Percentiles rank a stretch among this genome's conserved stretches.
Evolutionary conservation across 2,797 vertebrate genomes (phyloP).

Genomic region (Phalloptychus januarius): DNA sequence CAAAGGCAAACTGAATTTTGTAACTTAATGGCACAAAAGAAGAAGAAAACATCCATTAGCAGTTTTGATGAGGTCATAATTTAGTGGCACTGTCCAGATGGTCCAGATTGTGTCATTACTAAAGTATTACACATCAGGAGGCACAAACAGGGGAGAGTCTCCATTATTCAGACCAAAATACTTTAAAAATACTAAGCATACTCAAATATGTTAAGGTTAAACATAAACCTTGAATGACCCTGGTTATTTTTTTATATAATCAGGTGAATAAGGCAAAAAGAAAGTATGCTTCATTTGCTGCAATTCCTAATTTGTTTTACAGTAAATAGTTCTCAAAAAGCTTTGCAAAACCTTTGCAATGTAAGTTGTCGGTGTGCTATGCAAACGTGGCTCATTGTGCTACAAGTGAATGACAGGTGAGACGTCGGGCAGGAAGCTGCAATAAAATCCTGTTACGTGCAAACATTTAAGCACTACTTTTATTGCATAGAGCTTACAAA

Average conservation of each 20-base stretch:
- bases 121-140: neutral
- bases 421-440: neutral
- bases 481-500: neutral
- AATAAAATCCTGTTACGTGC: neutral
- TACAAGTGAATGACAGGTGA: too few species aligned
- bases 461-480: neutral
- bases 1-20: constrained; percentile 5
- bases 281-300: neutral
- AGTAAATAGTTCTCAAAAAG: neutral
- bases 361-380: neutral
- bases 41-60: constrained; percentile 8
- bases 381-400: neutral
- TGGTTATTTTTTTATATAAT: neutral
- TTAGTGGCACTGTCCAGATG: neutral
- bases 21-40: constrained; percentile 12
- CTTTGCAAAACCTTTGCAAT: neutral
- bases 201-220: neutral
- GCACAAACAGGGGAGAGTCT: neutral
- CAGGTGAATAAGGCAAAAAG: neutral
- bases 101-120: neutral
- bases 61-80: constrained; percentile 21
- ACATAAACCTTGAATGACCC: too few species aligned
- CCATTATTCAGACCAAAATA: neutral
- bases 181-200: neutral
- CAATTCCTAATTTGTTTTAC: neutral